Evolutionary conservation across 2,113 vertebrate genomes (phyloP).

Genomic region (Sebastes fasciatus): DNA sequence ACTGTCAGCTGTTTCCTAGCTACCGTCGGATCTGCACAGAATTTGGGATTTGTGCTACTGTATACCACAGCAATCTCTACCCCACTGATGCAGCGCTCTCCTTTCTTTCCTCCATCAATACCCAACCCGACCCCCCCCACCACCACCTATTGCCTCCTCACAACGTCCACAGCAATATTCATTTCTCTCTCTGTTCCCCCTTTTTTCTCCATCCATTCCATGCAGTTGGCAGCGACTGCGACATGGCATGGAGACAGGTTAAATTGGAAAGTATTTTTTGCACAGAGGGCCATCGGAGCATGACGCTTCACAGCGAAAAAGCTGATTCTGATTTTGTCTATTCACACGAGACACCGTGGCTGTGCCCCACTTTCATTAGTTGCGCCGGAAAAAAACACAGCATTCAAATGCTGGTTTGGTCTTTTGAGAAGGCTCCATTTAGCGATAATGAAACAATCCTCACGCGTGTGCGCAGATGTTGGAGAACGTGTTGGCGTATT

Average conservation of each 20-base stretch:
- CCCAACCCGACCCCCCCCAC: constrained; percentile 12
- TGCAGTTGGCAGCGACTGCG: constrained; percentile 38
- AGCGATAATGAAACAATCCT: constrained; percentile 65
- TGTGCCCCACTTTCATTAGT: constrained; percentile 72
- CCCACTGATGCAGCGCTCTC: constrained; percentile 66
- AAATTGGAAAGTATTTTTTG: constrained; percentile 66
- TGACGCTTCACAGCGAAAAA: constrained; percentile 53
- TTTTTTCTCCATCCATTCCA: constrained; percentile 22
- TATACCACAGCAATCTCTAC: constrained; percentile 78
- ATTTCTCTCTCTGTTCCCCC: constrained; percentile 31
- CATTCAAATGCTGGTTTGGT: constrained; percentile 57
- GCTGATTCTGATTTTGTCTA: constrained; percentile 71
- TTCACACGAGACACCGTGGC: constrained; percentile 63
- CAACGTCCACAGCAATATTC: constrained; percentile 44
- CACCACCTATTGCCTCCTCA: constrained; percentile 23
- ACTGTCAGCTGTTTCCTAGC: constrained; percentile 84
- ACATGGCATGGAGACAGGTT: constrained; percentile 50
- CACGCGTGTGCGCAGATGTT: constrained; percentile 31
- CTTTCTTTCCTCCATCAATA: constrained; percentile 68
- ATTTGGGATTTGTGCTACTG: constrained; percentile 81
- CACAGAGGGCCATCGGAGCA: constrained; percentile 58
- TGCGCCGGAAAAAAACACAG: constrained; percentile 60
- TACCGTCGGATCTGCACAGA: constrained; percentile 76
- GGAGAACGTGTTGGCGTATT: constrained; percentile 32
- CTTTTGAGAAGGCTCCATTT: constrained; percentile 67